phyloP scores from a whole-genome alignment of 2,797 vertebrate species.

The Malurus splendens region DNA sequence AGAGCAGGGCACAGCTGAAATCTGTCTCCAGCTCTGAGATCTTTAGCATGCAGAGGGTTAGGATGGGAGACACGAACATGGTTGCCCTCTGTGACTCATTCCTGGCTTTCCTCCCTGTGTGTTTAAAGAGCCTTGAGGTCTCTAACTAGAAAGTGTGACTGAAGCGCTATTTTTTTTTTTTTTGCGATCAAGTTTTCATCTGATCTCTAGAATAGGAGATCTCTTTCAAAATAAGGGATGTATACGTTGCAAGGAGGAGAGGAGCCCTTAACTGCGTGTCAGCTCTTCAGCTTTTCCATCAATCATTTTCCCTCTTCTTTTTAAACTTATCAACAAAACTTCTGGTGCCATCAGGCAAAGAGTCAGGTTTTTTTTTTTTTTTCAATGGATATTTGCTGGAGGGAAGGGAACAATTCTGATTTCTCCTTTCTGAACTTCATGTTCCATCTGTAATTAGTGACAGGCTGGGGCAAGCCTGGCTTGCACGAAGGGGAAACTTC shows the following conservation, averaged over 20 bases:
- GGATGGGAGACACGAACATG: neutral
- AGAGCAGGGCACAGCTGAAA: neutral
- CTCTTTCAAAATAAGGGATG: neutral
- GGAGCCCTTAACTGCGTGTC: neutral
- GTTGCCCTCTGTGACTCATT: neutral
- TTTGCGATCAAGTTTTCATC: neutral
- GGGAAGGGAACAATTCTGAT: constrained; percentile 37
- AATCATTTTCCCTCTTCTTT: neutral
- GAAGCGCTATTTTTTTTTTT: neutral
- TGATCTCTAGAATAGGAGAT: neutral
- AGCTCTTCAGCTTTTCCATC: neutral
- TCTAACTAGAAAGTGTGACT: neutral
- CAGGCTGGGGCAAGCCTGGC: constrained; percentile 67
- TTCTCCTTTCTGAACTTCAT: constrained; percentile 53
- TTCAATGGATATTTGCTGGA: constrained; percentile 15
- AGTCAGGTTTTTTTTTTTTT: neutral
- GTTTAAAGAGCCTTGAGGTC: neutral
- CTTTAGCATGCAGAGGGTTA: neutral
- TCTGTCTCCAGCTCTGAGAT: neutral
- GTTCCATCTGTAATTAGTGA: constrained; percentile 68
- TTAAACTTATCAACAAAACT: neutral
- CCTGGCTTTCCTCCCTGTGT: neutral
- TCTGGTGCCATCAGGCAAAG: neutral
- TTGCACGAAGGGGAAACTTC: constrained; percentile 13
- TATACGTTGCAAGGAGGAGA: neutral